Base-by-base conservation (phyloP, 1,140 invertebrate species). In the Drosophila takahashii region DNA sequence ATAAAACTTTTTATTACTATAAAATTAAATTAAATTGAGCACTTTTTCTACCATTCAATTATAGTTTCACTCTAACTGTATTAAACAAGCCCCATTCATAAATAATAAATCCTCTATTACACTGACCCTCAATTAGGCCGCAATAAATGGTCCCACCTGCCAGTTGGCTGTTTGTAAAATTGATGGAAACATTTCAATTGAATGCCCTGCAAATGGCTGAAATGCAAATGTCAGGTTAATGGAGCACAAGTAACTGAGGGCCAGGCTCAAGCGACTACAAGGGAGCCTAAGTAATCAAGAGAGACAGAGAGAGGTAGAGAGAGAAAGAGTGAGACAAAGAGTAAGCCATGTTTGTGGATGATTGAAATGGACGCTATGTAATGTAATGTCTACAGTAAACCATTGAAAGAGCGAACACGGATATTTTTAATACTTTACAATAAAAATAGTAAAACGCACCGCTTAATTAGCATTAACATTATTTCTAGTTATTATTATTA, bases 211-310 rank as follows among this genome's bases (percentile, higher is more conserved):
- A 52, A 80, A 51, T 79, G 79, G 34, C 57, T 69, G 67, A 45
- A 70, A 69, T 77, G 83, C 62, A 65, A 77, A 73, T 61, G 80
- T 41, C 60, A 74, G 79, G 76, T 87, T 86, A 87, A 89, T 87
- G 83, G 84, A 79, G 83, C 75, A 77, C 83, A 83, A 76, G 76
- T 79, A 87, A 86, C 70, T 54, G 58, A 70, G 79, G 71, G 60
- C 69, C 57, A 52, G 61, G 77, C 81, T 67, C 36, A 85, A 86
- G 74, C 79, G 44, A 67, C 45, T 71, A 71, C 54, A 86, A 87
- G 56, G 57, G 71, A 51, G 58, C 45, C 37, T 59, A 29, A 65
- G 56, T 39, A 78, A 51, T 74, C 48, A 51, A 58, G 29, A 37
- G 48, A 47, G 42, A 75, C 48, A 58, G 15, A 58, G 57, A 53